Conservation (phyloP, 2,113 vertebrate species). For the Ammodytes marinus region DNA sequence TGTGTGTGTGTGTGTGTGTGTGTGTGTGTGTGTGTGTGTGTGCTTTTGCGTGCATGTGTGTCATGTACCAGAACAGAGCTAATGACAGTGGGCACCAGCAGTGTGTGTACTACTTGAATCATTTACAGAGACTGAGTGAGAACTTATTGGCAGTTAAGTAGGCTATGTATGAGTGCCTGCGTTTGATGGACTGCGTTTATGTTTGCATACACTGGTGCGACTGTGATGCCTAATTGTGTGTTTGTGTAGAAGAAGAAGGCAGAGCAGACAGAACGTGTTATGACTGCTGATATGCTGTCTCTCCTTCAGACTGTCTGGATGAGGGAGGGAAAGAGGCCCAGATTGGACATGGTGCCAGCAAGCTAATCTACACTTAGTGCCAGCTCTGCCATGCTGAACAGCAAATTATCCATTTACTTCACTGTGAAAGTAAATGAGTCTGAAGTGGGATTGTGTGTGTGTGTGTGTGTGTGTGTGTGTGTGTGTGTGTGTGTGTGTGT, state of each 20-base stretch:
- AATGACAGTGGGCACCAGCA: slow-evolving; percentile 67
- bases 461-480: slow-evolving; percentile 7
- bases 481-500: background rate
- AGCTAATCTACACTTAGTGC: slow-evolving; percentile 72
- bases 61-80: slow-evolving; percentile 69
- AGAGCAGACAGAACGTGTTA: slow-evolving; percentile 74
- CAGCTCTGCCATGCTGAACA: slow-evolving; percentile 74
- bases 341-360: slow-evolving; percentile 69
- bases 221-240: slow-evolving; percentile 60
- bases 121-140: slow-evolving; percentile 67
- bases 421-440: slow-evolving; percentile 66
- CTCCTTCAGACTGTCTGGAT: slow-evolving; percentile 69
- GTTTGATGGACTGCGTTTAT: slow-evolving; percentile 30
- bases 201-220: slow-evolving; percentile 31
- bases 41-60: slow-evolving; percentile 33
- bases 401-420: slow-evolving; percentile 79
- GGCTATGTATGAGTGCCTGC: slow-evolving; percentile 22
- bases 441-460: slow-evolving; percentile 52
- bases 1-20: slow-evolving; percentile 21
- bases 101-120: slow-evolving; percentile 60
- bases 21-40: slow-evolving; percentile 9
- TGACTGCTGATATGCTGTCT: slow-evolving; percentile 77
- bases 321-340: slow-evolving; percentile 12
- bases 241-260: slow-evolving; percentile 59
- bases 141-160: slow-evolving; percentile 49